Evolutionary conservation across 2,888 invertebrate genomes (phyloP).

Genomic region (Tetrapedia diversipes): DNA sequence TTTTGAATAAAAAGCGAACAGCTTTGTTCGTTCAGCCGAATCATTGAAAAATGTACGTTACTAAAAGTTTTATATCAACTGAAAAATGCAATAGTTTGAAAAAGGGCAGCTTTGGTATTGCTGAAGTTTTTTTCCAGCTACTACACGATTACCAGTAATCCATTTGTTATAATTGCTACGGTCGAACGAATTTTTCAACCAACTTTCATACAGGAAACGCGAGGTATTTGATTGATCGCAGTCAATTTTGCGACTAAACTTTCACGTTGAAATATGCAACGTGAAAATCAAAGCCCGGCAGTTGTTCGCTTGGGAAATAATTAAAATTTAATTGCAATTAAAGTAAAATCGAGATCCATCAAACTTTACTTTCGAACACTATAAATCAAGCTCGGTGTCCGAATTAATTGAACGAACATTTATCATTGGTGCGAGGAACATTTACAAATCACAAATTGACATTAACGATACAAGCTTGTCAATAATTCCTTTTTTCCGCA

Average conservation of each 20-base stretch:
- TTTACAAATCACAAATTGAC: background rate
- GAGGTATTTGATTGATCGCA: slow-evolving; percentile 3
- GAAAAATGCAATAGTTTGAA: too few relatives aligned
- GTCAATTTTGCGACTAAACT: background rate
- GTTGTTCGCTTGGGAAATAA: slow-evolving; percentile 6
- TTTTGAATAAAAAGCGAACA: too few relatives aligned
- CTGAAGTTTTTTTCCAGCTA: too few relatives aligned
- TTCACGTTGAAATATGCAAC: background rate
- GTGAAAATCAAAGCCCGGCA: background rate
- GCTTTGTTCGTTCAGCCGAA: too few relatives aligned
- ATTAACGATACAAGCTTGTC: background rate
- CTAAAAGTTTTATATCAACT: too few relatives aligned
- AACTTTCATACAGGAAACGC: too few relatives aligned
- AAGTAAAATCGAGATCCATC: slow-evolving; percentile 29
- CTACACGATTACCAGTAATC: too few relatives aligned
- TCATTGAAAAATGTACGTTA: too few relatives aligned
- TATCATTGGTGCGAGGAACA: slow-evolving; percentile 1
- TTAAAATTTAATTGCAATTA: slow-evolving; percentile 2
- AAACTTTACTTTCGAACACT: slow-evolving; percentile 9
- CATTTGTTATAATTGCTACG: too few relatives aligned
- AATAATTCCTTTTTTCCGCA: background rate
- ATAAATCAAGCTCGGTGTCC: background rate
- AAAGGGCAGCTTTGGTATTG: too few relatives aligned
- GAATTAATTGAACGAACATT: slow-evolving; percentile 8
- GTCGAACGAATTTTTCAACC: too few relatives aligned